Evolutionary conservation across 1,140 invertebrate genomes (phyloP), one percentile per base, ranked within the genome.

Genomic region (Drosophila nannoptera): DNA sequence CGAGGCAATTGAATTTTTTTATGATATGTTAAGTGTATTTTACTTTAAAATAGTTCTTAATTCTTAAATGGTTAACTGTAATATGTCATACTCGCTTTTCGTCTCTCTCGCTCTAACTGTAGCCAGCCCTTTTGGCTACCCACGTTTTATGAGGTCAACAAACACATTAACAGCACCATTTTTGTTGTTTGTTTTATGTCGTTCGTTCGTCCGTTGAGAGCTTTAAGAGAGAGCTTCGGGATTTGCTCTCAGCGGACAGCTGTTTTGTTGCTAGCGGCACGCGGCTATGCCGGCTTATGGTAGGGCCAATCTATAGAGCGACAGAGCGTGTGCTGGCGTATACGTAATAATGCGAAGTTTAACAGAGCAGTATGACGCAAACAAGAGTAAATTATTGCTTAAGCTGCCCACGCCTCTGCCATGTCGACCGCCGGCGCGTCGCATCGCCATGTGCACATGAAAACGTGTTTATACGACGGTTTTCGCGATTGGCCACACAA

Each of bases 221-320:
- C 70, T 83, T 82, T 82, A 80, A 77, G 77, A 81, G 77, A 14
- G 40, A 53, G 14, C 40, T 53, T 36, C 35, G 12, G 12, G 55
- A 16, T 36, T 7, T 9, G 45, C 55, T 52, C 55, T 50, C 36
- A 16, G 45, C 43, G 46, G 36, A 66, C 80, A 84, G 80, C 80
- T 80, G 80, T 73, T 78, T 63, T 63, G 67, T 75, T 80, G 58
- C 50, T 73, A 45, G 22, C 22, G 22, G 22, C 22, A 22, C 3
- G 22, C 22, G 22, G 22, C 22, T 3, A 76, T 66, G 69, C 80
- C 80, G 81, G 81, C 58, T 68, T 69, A 32, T 68, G 31, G 46
- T 36, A 33, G 38, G 49, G 9, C 46, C 53, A 58, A 59, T 50
- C 22, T 22, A 22, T 22, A 22, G 22, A 29, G 53, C 40, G 55